phyloP scores from a whole-genome alignment of 2,113 vertebrate genomes.

The Aplodontia rufa region DNA sequence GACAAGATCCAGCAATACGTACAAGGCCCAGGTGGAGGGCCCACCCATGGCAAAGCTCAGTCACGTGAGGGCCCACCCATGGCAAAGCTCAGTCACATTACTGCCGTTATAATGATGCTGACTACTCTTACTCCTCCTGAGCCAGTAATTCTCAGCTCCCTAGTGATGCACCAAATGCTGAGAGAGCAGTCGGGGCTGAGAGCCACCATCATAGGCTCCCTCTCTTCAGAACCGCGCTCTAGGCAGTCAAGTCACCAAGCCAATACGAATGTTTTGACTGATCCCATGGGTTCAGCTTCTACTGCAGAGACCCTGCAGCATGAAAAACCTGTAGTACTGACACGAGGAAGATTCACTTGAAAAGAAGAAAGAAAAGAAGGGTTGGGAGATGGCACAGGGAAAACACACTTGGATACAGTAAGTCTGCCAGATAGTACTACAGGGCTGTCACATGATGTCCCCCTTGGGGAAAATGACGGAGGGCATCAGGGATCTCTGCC shows the following conservation, averaged over 20 bases:
- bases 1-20: background rate
- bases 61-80: no score
- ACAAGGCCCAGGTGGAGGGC: background rate
- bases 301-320: background rate
- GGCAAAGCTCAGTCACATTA: background rate
- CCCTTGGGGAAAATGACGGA: background rate
- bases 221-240: background rate
- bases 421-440: background rate
- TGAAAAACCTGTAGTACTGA: background rate
- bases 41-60: background rate
- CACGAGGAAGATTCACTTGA: background rate
- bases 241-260: background rate
- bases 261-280: background rate
- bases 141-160: background rate
- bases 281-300: background rate
- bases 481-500: background rate
- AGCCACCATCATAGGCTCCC: background rate
- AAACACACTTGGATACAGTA: background rate
- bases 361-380: background rate
- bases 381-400: background rate
- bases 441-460: background rate
- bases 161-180: accelerated
- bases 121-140: background rate
- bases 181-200: background rate
- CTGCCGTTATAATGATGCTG: background rate